Evolutionary conservation across 2,797 vertebrate species (phyloP).

Genomic region (Dromococcyx pavoninus): DNA sequence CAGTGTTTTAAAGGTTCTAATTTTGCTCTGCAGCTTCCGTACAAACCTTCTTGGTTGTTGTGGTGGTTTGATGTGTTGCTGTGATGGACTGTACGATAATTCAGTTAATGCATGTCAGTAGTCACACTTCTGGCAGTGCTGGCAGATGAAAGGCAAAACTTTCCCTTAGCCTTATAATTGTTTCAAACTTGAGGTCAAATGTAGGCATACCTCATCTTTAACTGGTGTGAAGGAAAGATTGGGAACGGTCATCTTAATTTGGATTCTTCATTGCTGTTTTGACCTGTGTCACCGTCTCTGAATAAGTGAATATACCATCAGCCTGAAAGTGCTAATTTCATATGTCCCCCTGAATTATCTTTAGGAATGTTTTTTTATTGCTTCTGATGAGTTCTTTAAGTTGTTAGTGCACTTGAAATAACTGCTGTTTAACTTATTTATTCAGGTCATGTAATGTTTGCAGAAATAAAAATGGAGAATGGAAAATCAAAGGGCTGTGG

Average conservation of each 20-base stretch:
- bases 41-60: background rate
- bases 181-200: background rate
- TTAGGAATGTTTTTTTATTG: background rate
- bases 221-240: background rate
- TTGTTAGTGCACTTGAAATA: constrained; percentile 31
- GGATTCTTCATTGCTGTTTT: background rate
- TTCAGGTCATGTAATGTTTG: constrained; percentile 97
- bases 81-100: background rate
- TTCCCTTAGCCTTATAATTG: background rate
- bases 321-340: background rate
- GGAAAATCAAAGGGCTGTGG: constrained; percentile 98
- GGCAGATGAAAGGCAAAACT: background rate
- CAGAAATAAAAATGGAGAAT: constrained; percentile 99
- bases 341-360: background rate
- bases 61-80: background rate
- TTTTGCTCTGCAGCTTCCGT: background rate
- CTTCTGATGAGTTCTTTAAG: background rate
- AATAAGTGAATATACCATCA: background rate
- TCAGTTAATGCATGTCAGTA: background rate
- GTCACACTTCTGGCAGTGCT: background rate
- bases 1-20: background rate
- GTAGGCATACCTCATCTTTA: background rate
- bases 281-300: background rate
- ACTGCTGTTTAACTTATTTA: constrained; percentile 71
- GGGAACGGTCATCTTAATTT: background rate